Conservation (phyloP, 35 echinoderm and acorn worm species). For the Lytechinus pictus region DNA sequence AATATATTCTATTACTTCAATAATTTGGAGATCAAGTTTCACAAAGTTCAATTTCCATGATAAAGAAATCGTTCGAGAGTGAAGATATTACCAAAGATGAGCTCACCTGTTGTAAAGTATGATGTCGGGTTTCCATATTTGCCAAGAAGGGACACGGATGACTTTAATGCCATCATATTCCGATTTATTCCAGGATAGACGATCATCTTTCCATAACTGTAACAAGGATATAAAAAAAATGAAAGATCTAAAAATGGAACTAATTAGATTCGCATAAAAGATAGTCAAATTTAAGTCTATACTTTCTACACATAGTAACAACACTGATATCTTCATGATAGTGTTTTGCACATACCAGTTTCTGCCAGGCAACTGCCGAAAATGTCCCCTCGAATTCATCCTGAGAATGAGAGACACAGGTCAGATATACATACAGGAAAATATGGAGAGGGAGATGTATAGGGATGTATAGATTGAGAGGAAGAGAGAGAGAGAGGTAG, state of each 20-base stretch:
- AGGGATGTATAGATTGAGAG: background rate
- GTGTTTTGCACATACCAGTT: background rate
- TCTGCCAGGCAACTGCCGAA: constrained; percentile 26
- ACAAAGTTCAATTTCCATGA: too few species aligned
- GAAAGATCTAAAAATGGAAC: background rate
- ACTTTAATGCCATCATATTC: background rate
- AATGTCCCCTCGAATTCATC: constrained; percentile 37
- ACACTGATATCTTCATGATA: too few species aligned
- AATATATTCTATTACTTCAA: too few species aligned
- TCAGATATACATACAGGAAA: too few species aligned
- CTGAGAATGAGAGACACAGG: background rate
- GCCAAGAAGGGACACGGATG: background rate
- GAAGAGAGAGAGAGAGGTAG: background rate
- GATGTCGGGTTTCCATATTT: constrained; percentile 40
- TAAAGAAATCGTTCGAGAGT: too few species aligned
- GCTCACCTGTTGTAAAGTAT: constrained; percentile 18
- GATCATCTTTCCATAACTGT: background rate
- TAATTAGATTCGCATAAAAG: background rate
- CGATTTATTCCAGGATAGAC: constrained; percentile 17
- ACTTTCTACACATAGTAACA: too few species aligned
- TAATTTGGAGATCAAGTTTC: too few species aligned
- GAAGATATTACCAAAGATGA: too few species aligned
- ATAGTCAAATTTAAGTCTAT: background rate
- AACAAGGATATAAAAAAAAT: background rate
- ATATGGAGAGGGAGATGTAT: background rate